phyloP scores from a whole-genome alignment of 2,888 invertebrate species.

The Acronicta psi region DNA sequence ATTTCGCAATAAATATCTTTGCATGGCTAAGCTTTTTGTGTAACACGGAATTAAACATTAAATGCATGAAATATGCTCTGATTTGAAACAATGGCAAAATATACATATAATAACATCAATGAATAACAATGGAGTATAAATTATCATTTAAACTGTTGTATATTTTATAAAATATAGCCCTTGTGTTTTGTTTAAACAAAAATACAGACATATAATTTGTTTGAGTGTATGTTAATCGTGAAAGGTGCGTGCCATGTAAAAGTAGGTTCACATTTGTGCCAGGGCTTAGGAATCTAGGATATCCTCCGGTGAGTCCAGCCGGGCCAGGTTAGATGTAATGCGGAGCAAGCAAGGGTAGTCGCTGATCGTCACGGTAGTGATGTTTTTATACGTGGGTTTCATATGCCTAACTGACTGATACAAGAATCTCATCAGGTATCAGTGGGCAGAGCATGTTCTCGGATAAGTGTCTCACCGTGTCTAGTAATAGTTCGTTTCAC shows the following conservation, averaged over 20 bases:
- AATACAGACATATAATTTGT: constrained; percentile 73
- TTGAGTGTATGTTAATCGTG: constrained; percentile 65
- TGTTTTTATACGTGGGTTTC: too few relatives aligned
- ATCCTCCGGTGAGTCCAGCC: too few relatives aligned
- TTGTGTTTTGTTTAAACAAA: constrained; percentile 78
- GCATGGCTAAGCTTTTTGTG: constrained; percentile 59
- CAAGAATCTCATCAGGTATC: too few relatives aligned
- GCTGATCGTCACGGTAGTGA: too few relatives aligned
- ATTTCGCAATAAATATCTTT: constrained; percentile 32
- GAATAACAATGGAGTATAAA: constrained; percentile 89
- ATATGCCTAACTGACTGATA: too few relatives aligned
- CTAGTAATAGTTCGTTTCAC: not conserved
- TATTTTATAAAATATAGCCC: constrained; percentile 88
- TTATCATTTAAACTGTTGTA: constrained; percentile 89
- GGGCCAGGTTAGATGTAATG: too few relatives aligned
- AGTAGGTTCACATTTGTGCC: constrained; percentile 10
- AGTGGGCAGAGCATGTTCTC: too few relatives aligned
- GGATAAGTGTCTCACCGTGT: not conserved
- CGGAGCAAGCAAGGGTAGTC: too few relatives aligned
- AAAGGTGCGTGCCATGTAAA: constrained; percentile 18
- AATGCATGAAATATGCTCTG: constrained; percentile 89
- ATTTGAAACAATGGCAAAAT: constrained; percentile 89
- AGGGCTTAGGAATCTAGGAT: too few relatives aligned
- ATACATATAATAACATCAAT: constrained; percentile 90
- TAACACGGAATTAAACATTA: constrained; percentile 79